phyloP scores from a whole-genome alignment of 2,113 vertebrate genomes.

The Petroica traversi region DNA sequence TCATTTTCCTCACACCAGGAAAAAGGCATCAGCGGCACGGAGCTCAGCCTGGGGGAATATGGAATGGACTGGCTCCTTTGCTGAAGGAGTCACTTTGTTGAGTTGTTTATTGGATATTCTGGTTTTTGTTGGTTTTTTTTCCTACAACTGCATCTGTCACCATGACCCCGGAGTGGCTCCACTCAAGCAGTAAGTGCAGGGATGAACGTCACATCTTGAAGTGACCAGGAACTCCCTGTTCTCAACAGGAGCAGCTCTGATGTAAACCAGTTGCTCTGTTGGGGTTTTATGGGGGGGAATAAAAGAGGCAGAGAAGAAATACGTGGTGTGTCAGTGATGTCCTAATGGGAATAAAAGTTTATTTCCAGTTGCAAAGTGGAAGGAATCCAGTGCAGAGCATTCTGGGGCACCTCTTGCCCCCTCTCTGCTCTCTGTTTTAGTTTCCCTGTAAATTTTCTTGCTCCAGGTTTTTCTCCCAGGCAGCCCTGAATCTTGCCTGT shows the following conservation, averaged over 20 bases:
- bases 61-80: too few species aligned
- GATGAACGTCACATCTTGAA: not conserved
- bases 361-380: not conserved
- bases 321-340: not conserved
- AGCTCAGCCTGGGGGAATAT: not conserved
- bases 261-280: not conserved
- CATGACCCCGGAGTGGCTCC: fast-evolving
- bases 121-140: not conserved
- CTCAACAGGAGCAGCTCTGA: not conserved
- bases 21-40: too few species aligned
- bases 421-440: not conserved
- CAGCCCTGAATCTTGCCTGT: not conserved
- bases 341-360: not conserved
- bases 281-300: fast-evolving
- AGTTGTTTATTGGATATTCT: not conserved
- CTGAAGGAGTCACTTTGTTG: not conserved
- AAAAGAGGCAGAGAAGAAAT: not conserved
- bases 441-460: not conserved
- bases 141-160: not conserved
- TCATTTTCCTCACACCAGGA: too few species aligned
- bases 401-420: not conserved
- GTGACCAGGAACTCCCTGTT: not conserved
- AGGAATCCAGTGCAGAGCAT: not conserved
- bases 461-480: not conserved
- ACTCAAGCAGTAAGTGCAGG: not conserved